phyloP scores from a whole-genome alignment of 1,140 invertebrate species.

The Eubasilissa regina region DNA sequence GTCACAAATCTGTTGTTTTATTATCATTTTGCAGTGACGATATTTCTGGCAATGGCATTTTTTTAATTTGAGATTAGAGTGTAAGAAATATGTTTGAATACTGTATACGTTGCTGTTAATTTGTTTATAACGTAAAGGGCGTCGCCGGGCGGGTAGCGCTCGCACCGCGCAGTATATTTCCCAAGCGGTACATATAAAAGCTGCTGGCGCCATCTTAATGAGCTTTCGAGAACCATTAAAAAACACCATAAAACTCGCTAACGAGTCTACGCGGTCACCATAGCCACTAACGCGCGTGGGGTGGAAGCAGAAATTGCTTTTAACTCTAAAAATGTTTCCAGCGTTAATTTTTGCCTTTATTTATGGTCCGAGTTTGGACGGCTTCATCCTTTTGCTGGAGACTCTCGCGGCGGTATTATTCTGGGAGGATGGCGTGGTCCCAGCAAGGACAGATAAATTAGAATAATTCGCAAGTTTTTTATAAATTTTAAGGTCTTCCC shows the following conservation, averaged over 20 bases:
- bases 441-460: background rate
- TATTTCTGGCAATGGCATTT: no score
- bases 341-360: constrained; percentile 41
- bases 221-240: constrained; percentile 59
- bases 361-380: constrained; percentile 29
- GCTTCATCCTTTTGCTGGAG: constrained; percentile 31
- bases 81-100: no score
- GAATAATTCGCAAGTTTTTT: no score
- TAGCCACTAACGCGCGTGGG: constrained; percentile 36
- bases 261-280: constrained; percentile 56
- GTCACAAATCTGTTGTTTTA: no score
- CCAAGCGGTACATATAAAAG: constrained; percentile 60
- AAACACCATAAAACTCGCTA: constrained; percentile 60
- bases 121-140: constrained; percentile 25
- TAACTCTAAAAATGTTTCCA: constrained; percentile 43
- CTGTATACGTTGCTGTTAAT: constrained; percentile 3
- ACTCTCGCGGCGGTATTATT: background rate
- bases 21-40: no score
- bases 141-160: background rate
- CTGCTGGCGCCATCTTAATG: constrained; percentile 57
- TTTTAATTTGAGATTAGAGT: no score
- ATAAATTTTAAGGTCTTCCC: no score
- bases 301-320: constrained; percentile 35
- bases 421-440: no score
- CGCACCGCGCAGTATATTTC: constrained; percentile 54